These are phyloP conservation scores for Plecotus auritus DNA, from an alignment of 2,113 vertebrate genomes.

Conservation along the genomic window DNA sequence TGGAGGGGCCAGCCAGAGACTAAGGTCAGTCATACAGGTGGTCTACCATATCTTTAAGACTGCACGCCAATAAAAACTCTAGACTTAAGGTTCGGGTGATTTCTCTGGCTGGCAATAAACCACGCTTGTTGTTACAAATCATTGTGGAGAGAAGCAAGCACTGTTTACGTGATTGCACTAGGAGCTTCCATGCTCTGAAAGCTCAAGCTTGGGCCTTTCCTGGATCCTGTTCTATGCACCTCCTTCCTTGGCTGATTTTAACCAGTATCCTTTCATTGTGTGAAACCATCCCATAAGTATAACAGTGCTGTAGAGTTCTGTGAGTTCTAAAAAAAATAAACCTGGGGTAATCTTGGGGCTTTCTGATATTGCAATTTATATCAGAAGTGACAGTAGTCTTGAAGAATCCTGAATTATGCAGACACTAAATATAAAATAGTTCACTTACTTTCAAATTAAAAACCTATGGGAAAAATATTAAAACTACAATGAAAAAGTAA, in stretches of 20 bases:
- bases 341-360: background rate
- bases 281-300: background rate
- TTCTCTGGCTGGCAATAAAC: background rate
- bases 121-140: background rate
- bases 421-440: background rate
- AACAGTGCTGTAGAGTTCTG: background rate
- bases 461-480: background rate
- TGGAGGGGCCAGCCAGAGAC: background rate
- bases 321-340: background rate
- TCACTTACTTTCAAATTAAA: background rate
- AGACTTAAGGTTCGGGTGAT: background rate
- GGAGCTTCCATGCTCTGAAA: background rate
- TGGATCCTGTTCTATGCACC: fast-evolving
- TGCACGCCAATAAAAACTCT: background rate
- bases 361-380: background rate
- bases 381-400: background rate
- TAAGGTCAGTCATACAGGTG: background rate
- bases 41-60: background rate
- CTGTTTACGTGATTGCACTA: background rate
- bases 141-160: background rate
- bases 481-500: background rate
- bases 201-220: background rate
- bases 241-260: background rate
- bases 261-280: background rate
- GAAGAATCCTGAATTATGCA: background rate